These are phyloP conservation scores for Oppia nitens DNA, from an alignment of 1,140 invertebrate genomes.

Conservation along the genomic window DNA sequence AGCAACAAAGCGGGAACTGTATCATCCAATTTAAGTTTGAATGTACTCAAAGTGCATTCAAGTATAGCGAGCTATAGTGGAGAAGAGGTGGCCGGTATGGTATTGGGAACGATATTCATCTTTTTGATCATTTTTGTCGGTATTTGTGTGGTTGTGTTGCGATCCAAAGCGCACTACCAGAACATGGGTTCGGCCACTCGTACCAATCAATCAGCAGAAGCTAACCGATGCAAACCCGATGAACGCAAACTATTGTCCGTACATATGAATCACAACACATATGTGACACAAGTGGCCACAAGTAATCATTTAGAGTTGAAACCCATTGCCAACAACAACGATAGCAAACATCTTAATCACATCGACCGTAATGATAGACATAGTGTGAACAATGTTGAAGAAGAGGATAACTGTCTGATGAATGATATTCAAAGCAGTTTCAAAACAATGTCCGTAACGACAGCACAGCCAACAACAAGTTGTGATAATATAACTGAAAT, in stretches of 20 bases:
- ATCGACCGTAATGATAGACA: too few species aligned
- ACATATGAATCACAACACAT: not conserved
- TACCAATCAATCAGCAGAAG: not conserved
- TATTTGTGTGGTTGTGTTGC: slow-evolving; percentile 33
- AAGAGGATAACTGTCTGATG: not conserved
- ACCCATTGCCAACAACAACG: not conserved
- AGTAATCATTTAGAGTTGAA: not conserved
- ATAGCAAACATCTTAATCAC: too few species aligned
- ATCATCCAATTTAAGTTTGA: slow-evolving; percentile 75
- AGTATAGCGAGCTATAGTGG: slow-evolving; percentile 60
- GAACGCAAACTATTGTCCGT: not conserved
- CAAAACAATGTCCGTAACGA: too few species aligned
- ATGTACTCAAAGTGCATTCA: slow-evolving; percentile 42
- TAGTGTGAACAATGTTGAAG: not conserved
- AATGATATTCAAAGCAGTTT: not conserved
- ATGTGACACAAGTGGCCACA: not conserved
- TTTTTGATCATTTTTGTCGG: slow-evolving; percentile 55
- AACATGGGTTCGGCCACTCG: not conserved
- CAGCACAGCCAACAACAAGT: too few species aligned
- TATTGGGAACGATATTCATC: slow-evolving; percentile 56
- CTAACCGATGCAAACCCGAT: not conserved
- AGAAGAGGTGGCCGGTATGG: slow-evolving; percentile 65
- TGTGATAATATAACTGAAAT: not conserved
- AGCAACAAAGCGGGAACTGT: slow-evolving; percentile 77
- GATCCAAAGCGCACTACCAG: slow-evolving; percentile 7